Conservation (phyloP, 2,797 vertebrate genomes). For the Poecilia velifera region DNA sequence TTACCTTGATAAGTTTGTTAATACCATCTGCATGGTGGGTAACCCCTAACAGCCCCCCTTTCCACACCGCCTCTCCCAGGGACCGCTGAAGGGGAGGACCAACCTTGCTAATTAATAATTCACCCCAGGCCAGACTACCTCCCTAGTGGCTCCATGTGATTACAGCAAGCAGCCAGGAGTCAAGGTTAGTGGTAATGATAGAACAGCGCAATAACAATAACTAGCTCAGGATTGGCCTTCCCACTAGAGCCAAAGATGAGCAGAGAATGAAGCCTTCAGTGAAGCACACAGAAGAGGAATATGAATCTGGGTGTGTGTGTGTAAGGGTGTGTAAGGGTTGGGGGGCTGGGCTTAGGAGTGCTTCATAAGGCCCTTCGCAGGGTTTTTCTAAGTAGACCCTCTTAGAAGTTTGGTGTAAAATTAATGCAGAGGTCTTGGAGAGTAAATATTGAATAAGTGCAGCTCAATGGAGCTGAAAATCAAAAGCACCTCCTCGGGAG, state of each 20-base stretch:
- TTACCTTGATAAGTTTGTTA: slow-evolving; percentile 82
- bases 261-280: slow-evolving; percentile 63
- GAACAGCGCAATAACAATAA: slow-evolving; percentile 76
- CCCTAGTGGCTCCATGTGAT: slow-evolving; percentile 77
- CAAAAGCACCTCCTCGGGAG: slow-evolving; percentile 78
- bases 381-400: slow-evolving; percentile 52
- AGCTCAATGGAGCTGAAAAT: slow-evolving; percentile 78
- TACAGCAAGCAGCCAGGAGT: slow-evolving; percentile 82
- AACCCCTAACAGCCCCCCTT: slow-evolving; percentile 41
- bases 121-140: slow-evolving; percentile 79
- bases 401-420: slow-evolving; percentile 75
- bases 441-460: slow-evolving; percentile 83
- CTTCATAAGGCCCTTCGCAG: slow-evolving; percentile 63
- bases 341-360: slow-evolving; percentile 33
- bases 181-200: slow-evolving; percentile 85
- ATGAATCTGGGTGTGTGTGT: slow-evolving; percentile 35
- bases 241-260: slow-evolving; percentile 68
- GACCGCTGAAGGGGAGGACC: slow-evolving; percentile 74
- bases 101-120: slow-evolving; percentile 83
- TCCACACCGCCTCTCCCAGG: slow-evolving; percentile 56
- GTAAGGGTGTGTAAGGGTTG: not conserved
- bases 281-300: slow-evolving; percentile 44
- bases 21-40: slow-evolving; percentile 73
- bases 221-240: slow-evolving; percentile 79
- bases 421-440: slow-evolving; percentile 80